Evolutionary conservation across 2,888 invertebrate species (phyloP), one percentile per base, ranked within the genome.

Genomic region (Limnephilus rhombicus): DNA sequence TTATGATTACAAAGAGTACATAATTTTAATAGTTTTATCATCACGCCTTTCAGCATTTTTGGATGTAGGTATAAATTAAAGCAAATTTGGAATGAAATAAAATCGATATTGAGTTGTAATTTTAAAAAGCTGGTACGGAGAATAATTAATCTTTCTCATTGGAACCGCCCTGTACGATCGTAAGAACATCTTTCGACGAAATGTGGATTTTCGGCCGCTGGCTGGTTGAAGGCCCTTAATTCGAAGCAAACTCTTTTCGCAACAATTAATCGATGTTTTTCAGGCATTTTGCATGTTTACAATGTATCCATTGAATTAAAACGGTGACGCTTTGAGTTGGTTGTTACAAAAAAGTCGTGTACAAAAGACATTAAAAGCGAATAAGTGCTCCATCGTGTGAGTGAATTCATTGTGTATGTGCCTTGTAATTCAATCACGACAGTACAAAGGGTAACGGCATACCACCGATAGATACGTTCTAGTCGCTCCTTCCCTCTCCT

Each of bases 321-420:
- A 68, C 24, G 68, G 68, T 68, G 68, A 68, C 68, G 68, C 24
- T 2, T 68, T 24, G 24, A 68, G 24, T 68, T 68, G 24, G 24
- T 68, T 24, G 24, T 24, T 68, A 68, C 68, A n/a, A 68, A n/a
- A 68, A 68, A 68, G 7, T 68, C 68, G n/a, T 68, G 24, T 68
- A 68, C 68, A 68, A 68, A 68, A 68, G 68, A n/a, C 68, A 68
- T 68, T 68, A 68, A 68, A 68, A 68, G 24, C 68, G 68, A 68
- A 68, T 68, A 68, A 68, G 68, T 68, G 24, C 68, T 68, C 68
- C 68, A 68, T n/a, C 68, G 68, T 68, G 68, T 68, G 24, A 68
- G 68, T 68, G 68, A 68, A 68, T 68, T 68, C n/a, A 68, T 68
- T n/a, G 68, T 68, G 68, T 68, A 68, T 68, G 68, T 68, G 68